Percentiles rank a stretch among this genome's conserved stretches.
These are phyloP conservation scores for Pteropus rufus DNA, from an alignment of 2,797 vertebrate species.

Conservation along the genomic window DNA sequence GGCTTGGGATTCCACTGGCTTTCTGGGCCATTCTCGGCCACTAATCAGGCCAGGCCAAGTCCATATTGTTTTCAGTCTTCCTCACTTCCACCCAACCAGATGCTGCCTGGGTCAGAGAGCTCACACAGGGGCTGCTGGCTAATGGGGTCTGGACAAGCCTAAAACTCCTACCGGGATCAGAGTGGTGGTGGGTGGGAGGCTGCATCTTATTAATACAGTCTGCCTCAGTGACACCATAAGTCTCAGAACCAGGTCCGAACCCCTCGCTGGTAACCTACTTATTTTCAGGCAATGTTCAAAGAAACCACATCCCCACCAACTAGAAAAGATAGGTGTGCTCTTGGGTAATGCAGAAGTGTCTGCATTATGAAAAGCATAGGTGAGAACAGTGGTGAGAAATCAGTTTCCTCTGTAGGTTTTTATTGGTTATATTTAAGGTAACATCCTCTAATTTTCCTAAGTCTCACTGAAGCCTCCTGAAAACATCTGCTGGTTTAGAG, in stretches of 20 bases:
- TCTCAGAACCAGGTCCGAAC: background rate
- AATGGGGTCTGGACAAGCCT: too few species aligned
- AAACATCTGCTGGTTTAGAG: constrained; percentile 29
- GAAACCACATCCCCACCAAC: background rate
- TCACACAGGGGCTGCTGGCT: background rate
- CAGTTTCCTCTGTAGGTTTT: background rate
- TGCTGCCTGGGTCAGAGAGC: background rate
- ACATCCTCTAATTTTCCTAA: background rate
- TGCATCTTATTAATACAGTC: background rate
- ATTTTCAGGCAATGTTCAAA: background rate
- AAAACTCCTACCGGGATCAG: background rate
- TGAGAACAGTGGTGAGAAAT: background rate
- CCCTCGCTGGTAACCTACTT: background rate
- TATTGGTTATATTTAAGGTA: background rate
- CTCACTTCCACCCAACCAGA: background rate
- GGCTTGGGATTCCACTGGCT: background rate
- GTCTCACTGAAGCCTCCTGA: background rate
- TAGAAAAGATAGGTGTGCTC: background rate
- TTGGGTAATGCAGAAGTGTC: background rate
- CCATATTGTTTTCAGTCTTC: background rate
- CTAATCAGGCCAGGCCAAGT: background rate
- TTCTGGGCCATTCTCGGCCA: background rate
- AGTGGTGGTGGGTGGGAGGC: too few species aligned
- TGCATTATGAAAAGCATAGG: background rate
- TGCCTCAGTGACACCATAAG: background rate